Evolutionary conservation across 2,888 invertebrate genomes (phyloP).

Genomic region (Leucophora obtusa): DNA sequence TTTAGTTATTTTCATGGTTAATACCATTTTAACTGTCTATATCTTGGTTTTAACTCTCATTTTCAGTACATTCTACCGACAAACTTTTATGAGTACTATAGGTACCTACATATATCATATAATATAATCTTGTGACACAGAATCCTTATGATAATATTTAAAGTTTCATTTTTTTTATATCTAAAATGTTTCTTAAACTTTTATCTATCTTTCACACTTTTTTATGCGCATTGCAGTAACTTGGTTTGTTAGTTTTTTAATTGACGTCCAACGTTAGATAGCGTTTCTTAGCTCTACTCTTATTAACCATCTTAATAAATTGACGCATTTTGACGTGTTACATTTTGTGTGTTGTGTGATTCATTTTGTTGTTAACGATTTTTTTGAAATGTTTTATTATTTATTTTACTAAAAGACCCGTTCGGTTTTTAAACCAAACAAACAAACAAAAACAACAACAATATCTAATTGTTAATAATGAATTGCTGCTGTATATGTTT

Average conservation of each 20-base stretch:
- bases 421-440: neutral
- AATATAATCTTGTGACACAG: neutral
- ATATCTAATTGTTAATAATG: neutral
- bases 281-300: neutral
- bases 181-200: too few species aligned
- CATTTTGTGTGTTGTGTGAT: neutral
- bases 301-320: too few species aligned
- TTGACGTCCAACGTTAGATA: neutral
- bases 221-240: neutral
- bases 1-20: too few species aligned
- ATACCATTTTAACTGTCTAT: too few species aligned
- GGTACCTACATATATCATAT: too few species aligned
- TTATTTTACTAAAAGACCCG: neutral
- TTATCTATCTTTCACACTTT: too few species aligned
- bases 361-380: neutral
- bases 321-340: neutral
- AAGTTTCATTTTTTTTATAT: too few species aligned
- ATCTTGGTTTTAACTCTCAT: too few species aligned
- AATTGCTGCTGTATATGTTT: neutral
- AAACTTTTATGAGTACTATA: too few species aligned
- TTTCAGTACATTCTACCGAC: too few species aligned
- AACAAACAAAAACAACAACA: too few species aligned
- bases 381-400: neutral
- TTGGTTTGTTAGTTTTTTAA: conserved; percentile 6
- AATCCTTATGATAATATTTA: neutral